Conservation (phyloP, 2,113 vertebrate genomes). For the Myodes glareolus region DNA sequence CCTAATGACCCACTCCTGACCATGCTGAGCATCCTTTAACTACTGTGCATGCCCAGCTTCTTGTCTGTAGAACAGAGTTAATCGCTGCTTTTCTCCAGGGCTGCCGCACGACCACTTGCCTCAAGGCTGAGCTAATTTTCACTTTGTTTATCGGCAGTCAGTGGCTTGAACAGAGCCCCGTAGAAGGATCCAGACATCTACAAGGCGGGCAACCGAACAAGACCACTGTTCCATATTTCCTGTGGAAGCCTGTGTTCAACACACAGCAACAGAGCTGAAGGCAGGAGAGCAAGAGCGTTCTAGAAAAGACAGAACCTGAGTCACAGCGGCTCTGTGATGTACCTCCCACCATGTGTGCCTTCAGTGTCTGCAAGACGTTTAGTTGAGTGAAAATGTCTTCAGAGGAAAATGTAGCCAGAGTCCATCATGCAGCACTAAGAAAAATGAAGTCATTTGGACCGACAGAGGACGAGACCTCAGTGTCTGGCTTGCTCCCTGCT, state of each 20-base stretch:
- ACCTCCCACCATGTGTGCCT: too few relatives aligned
- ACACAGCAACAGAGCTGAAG: fast-evolving
- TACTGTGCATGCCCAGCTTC: neutral
- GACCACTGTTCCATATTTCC: fast-evolving
- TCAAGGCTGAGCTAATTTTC: conserved; percentile 1
- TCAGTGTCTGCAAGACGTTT: neutral
- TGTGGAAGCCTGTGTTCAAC: neutral
- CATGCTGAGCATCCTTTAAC: neutral
- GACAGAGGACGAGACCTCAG: neutral
- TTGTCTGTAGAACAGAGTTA: neutral
- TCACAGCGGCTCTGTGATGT: fast-evolving
- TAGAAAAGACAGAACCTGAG: neutral
- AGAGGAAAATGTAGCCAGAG: neutral
- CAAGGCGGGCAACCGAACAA: neutral
- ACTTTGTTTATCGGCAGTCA: neutral
- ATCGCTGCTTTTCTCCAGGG: neutral
- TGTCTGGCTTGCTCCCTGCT: neutral
- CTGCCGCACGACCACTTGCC: neutral
- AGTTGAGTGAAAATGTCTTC: neutral
- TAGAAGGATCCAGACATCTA: neutral
- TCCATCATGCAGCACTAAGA: neutral
- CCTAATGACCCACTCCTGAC: neutral
- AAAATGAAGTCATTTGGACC: neutral
- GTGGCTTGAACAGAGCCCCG: neutral
- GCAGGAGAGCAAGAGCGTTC: neutral